A percentile compares a stretch with the other conserved stretches of the same genome.
These are phyloP conservation scores for Caenorhabditis parvicauda DNA, from an alignment of 2,888 invertebrate species.

Conservation along the genomic window DNA sequence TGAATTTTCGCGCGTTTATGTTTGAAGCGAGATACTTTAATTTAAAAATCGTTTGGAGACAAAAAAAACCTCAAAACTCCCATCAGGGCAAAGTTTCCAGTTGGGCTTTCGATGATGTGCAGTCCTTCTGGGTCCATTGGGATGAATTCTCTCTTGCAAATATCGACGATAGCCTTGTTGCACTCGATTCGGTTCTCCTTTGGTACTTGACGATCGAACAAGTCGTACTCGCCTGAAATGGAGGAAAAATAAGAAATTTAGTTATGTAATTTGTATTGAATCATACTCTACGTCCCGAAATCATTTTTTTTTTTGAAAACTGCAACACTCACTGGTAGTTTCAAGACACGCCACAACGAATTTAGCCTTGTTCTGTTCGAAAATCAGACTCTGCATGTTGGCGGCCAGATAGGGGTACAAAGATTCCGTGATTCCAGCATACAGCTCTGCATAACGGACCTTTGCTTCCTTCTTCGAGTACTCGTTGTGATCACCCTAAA, in stretches of 20 bases:
- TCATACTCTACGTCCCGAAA: no score
- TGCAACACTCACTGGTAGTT: slow-evolving; percentile 32
- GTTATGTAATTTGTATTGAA: background rate
- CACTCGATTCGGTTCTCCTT: slow-evolving; percentile 38
- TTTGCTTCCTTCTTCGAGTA: slow-evolving; percentile 34
- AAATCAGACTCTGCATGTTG: slow-evolving; percentile 53
- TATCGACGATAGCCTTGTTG: slow-evolving; percentile 48
- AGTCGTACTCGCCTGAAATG: slow-evolving; percentile 43
- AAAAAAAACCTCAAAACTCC: slow-evolving; percentile 25
- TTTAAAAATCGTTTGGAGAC: background rate
- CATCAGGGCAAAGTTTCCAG: slow-evolving; percentile 28
- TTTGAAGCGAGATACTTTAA: no score
- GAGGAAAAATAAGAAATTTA: slow-evolving; percentile 1
- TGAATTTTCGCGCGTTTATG: no score
- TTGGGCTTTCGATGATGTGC: slow-evolving; percentile 40
- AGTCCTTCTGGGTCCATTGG: slow-evolving; percentile 44
- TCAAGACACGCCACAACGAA: slow-evolving; percentile 33
- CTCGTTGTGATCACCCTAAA: slow-evolving; percentile 31
- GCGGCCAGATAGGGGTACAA: slow-evolving; percentile 53
- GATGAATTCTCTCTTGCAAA: slow-evolving; percentile 53
- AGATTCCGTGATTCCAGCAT: slow-evolving; percentile 37
- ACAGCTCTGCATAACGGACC: slow-evolving; percentile 50
- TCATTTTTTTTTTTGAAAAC: no score
- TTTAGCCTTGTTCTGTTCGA: slow-evolving; percentile 31
- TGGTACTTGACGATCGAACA: slow-evolving; percentile 43